phyloP scores from a whole-genome alignment of 2,888 invertebrate species.

The Margaritifera margaritifera region DNA sequence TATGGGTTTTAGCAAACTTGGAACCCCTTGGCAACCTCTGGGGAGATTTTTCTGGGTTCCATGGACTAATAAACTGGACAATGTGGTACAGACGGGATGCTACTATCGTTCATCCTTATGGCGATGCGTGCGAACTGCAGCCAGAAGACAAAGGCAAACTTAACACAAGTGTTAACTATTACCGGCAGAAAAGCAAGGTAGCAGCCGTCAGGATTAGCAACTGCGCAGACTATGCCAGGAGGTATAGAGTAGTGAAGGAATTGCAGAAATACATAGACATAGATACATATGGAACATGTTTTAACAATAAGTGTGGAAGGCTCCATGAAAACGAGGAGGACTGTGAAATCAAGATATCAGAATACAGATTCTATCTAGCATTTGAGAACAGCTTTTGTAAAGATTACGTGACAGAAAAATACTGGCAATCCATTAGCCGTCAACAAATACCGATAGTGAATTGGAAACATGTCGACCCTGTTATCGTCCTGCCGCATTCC shows the following conservation, averaged over 20 bases:
- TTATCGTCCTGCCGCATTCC: constrained; percentile 16
- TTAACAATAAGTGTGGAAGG: too few species aligned
- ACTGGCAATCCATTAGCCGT: constrained; percentile 17
- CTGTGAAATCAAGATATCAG: constrained; percentile 2
- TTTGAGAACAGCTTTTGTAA: constrained; percentile 24
- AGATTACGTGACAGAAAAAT: constrained; percentile 25
- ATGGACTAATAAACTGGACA: constrained; percentile 27
- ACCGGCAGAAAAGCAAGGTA: neutral
- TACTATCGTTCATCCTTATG: too few species aligned
- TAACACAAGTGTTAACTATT: constrained; percentile 5
- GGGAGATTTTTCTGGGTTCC: constrained; percentile 15
- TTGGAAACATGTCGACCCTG: constrained; percentile 16
- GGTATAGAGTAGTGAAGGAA: too few species aligned
- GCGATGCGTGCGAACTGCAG: neutral
- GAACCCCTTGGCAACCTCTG: constrained; percentile 23
- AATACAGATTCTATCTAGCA: constrained; percentile 22
- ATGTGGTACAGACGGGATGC: constrained; percentile 14
- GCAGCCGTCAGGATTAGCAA: too few species aligned
- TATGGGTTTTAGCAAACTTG: constrained; percentile 19
- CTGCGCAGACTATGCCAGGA: too few species aligned
- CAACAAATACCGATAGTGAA: constrained; percentile 20
- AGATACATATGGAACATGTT: too few species aligned
- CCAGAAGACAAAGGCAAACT: constrained; percentile 2
- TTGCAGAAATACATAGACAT: too few species aligned
- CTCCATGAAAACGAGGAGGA: too few species aligned